Evolutionary conservation across 2,797 vertebrate species (phyloP).

Genomic region (Fistularia commersonii): DNA sequence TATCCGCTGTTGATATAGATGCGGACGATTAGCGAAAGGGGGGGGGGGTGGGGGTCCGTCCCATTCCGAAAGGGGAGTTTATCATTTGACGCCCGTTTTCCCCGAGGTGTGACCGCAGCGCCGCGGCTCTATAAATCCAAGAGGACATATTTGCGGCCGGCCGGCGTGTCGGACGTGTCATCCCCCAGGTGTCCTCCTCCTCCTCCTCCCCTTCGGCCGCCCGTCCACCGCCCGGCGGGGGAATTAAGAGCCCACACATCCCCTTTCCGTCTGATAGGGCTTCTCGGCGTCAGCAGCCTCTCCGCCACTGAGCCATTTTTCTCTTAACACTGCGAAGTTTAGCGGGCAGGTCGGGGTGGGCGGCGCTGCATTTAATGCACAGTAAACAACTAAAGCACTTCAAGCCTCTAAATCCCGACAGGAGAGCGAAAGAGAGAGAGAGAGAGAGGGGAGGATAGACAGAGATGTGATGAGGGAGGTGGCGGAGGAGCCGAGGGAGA

Average conservation of each 20-base stretch:
- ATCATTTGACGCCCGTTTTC: no score
- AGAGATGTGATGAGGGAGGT: slow-evolving; percentile 33
- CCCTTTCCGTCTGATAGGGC: slow-evolving; percentile 22
- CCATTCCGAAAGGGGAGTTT: no score
- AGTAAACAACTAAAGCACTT: slow-evolving; percentile 76
- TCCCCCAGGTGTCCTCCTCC: slow-evolving; percentile 20
- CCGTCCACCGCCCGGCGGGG: slow-evolving; percentile 31
- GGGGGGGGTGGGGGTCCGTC: no score
- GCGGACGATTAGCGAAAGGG: no score
- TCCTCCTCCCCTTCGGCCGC: slow-evolving; percentile 5
- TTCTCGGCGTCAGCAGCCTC: slow-evolving; percentile 63
- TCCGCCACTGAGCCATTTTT: slow-evolving; percentile 63
- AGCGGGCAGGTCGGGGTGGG: not conserved
- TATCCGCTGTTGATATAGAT: no score
- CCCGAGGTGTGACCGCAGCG: no score
- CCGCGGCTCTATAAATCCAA: no score
- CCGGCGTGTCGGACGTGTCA: no score
- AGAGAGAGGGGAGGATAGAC: slow-evolving; percentile 47
- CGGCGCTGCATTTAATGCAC: slow-evolving; percentile 56
- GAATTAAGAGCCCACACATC: slow-evolving; percentile 39
- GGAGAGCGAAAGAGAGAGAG: slow-evolving; percentile 41
- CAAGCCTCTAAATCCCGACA: slow-evolving; percentile 69
- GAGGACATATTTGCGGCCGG: no score
- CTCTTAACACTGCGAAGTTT: slow-evolving; percentile 57
- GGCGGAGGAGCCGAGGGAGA: slow-evolving; percentile 41